A percentile compares a stretch with the other conserved stretches of the same genome.
phyloP scores from a whole-genome alignment of 1,140 invertebrate species.

The Hylaeus volcanicus region DNA sequence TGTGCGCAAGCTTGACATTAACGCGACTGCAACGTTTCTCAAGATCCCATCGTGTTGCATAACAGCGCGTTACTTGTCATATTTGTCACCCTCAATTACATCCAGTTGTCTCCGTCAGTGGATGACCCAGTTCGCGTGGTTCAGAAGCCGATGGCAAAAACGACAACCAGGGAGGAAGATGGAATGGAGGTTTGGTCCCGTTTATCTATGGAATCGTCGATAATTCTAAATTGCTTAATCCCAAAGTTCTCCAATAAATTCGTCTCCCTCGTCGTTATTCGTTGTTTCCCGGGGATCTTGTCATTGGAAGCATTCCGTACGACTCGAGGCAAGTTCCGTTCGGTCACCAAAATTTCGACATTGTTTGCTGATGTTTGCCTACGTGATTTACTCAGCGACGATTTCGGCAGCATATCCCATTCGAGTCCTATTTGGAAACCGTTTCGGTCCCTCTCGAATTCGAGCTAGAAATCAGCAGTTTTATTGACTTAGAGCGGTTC shows the following conservation, averaged over 20 bases:
- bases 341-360: neutral
- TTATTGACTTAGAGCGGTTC: too few species aligned
- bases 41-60: neutral
- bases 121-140: slow-evolving; percentile 1
- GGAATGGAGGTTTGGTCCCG: neutral
- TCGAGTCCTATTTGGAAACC: too few species aligned
- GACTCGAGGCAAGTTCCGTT: neutral
- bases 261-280: neutral
- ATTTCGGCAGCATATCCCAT: too few species aligned
- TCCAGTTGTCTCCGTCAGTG: slow-evolving; percentile 2
- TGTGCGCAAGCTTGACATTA: neutral
- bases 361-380: too few species aligned
- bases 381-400: too few species aligned
- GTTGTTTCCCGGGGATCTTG: neutral
- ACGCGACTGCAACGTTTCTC: neutral
- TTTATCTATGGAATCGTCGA: neutral
- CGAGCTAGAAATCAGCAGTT: too few species aligned
- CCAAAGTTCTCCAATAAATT: neutral
- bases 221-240: neutral
- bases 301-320: too few species aligned
- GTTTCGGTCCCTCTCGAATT: too few species aligned
- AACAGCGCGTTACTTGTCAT: slow-evolving; percentile 9
- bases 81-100: slow-evolving; percentile 16
- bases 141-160: neutral
- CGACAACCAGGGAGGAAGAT: neutral